Conservation (phyloP, 2,888 invertebrate species). For the Pseudeuparius sepicola region DNA sequence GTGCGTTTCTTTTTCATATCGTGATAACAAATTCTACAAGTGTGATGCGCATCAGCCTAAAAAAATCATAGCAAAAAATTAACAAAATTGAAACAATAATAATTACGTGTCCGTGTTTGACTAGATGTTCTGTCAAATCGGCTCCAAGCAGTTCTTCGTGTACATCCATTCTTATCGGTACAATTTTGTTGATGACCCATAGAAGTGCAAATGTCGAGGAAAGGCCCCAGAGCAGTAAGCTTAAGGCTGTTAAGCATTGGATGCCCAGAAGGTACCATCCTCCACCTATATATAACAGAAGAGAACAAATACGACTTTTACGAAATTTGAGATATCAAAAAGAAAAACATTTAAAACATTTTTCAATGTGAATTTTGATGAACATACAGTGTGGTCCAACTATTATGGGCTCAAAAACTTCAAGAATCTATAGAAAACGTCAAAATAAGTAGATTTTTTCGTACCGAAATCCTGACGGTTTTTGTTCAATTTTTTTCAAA, state of each 20-base stretch:
- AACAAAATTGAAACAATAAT: constrained; percentile 14
- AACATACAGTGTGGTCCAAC: too few species aligned
- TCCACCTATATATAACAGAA: constrained; percentile 56
- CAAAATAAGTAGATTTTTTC: too few species aligned
- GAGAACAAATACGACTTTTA: background rate
- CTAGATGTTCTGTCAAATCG: constrained; percentile 78
- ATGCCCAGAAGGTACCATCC: constrained; percentile 81
- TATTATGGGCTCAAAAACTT: too few species aligned
- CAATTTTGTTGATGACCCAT: constrained; percentile 66
- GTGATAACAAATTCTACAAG: too few species aligned
- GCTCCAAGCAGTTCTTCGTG: constrained; percentile 83
- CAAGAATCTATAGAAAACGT: too few species aligned
- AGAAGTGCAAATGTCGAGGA: constrained; percentile 60
- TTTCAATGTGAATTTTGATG: too few species aligned
- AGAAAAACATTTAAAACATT: too few species aligned
- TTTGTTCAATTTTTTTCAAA: too few species aligned
- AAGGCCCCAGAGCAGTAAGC: constrained; percentile 66
- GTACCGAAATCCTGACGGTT: too few species aligned
- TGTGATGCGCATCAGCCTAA: too few species aligned
- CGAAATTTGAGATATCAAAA: too few species aligned
- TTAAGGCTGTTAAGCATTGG: constrained; percentile 63
- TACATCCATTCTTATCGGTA: constrained; percentile 77
- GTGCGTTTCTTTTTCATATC: too few species aligned
- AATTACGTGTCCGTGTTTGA: constrained; percentile 58
- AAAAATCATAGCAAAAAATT: background rate